phyloP scores from a whole-genome alignment of 2,888 invertebrate species.

The Mayetiola destructor region DNA sequence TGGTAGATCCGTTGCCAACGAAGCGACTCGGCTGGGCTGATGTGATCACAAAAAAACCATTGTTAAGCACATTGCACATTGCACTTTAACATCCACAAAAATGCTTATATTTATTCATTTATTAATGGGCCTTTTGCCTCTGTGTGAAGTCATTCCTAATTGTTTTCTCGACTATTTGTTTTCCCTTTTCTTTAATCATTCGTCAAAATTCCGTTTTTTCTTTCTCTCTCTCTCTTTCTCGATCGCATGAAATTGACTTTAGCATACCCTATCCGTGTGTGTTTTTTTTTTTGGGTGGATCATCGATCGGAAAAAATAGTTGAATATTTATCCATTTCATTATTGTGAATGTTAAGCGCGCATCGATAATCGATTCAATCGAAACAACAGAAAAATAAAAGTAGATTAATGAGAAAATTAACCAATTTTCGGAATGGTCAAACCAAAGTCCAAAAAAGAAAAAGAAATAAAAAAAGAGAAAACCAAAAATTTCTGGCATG shows the following conservation, averaged over 20 bases:
- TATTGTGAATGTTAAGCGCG: no score
- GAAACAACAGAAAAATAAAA: background rate
- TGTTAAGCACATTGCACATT: background rate
- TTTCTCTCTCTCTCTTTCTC: no score
- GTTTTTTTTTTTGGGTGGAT: no score
- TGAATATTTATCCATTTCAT: no score
- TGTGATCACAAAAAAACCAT: background rate
- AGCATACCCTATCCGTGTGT: no score
- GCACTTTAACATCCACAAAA: no score
- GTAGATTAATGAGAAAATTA: background rate
- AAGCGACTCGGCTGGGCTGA: background rate
- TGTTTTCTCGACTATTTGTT: background rate
- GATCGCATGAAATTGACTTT: no score
- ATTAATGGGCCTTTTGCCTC: constrained; percentile 8
- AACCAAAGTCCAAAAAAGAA: background rate
- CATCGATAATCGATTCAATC: no score
- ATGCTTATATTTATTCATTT: no score
- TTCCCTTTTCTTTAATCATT: background rate
- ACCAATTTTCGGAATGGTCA: background rate
- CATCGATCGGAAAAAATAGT: no score
- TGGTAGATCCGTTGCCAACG: background rate
- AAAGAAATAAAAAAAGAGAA: background rate
- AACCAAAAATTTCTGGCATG: background rate
- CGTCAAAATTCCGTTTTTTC: no score
- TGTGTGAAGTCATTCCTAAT: constrained; percentile 12